Evolutionary conservation across 1,140 invertebrate genomes (phyloP).

Genomic region (Aleiodes sp.): DNA sequence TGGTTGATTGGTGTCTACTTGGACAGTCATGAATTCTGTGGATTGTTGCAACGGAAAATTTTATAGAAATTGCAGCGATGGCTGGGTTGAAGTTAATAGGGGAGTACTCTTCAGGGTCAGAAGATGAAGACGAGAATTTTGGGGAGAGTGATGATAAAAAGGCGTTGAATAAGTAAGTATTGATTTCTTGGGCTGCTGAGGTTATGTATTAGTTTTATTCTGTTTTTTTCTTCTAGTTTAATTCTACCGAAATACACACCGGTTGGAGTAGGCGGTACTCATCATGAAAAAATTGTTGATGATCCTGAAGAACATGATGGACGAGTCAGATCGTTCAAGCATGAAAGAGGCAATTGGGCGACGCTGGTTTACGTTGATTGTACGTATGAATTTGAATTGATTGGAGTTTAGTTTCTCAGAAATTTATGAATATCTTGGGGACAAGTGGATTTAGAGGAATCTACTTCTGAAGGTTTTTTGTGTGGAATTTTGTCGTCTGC

Average conservation of each 20-base stretch:
- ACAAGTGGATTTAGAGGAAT: no score
- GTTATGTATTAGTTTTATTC: conserved; percentile 23
- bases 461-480: no score
- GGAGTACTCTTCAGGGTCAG: conserved; percentile 48
- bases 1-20: no score
- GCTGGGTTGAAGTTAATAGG: conserved; percentile 51
- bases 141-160: neutral
- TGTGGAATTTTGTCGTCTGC: no score
- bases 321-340: conserved; percentile 75
- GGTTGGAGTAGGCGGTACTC: conserved; percentile 49
- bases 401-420: conserved; percentile 29
- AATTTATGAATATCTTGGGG: no score
- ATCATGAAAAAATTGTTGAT: conserved; percentile 61
- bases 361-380: conserved; percentile 77
- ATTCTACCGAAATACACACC: conserved; percentile 54
- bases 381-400: conserved; percentile 60
- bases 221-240: conserved; percentile 42
- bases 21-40: neutral
- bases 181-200: neutral
- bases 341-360: conserved; percentile 85
- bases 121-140: conserved; percentile 42
- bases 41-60: neutral
- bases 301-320: conserved; percentile 73
- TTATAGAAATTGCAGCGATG: conserved; percentile 36
- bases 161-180: neutral